Evolutionary conservation across 2,797 vertebrate species (phyloP), one percentile per base, ranked within the genome.

Genomic region (Adrianichthys oophorus): DNA sequence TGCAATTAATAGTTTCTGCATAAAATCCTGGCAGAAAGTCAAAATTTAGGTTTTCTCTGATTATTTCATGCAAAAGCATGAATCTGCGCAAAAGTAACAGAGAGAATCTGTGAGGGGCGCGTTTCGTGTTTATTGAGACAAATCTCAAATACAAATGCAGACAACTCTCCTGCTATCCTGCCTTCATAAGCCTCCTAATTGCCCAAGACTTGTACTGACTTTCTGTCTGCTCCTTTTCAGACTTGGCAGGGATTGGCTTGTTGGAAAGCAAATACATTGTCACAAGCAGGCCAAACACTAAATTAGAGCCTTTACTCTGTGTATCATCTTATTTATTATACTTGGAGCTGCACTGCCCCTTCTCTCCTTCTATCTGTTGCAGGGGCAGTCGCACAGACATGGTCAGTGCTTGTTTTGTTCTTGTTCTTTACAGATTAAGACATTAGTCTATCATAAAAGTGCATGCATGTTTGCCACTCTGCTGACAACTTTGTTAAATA

Each of bases 221-320:
- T n/a, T 53, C 23, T 79, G n/a, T 48, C 55, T 63, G 62, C 65
- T 62, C 48, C 48, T 12, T 6, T 69, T 61, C 69, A 49, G 56
- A 57, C 64, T 86, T 89, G 91, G 89, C 89, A 90, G 51, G 59
- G 70, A 46, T 52, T 7, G 5, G 59, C 71, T 79, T 70, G 56
- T 76, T 79, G 75, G 78, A 89, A 91, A 91, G 88, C 44, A 72
- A 91, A 94, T 91, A 91, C 76, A 53, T 7, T 79, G 58, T 67
- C 49, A 84, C 64, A 84, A 82, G 88, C 48, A 63, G 86, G 94
- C 90, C 86, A 92, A 91, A 26, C 72, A 92, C 95, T 91, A 95
- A 95, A 93, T 97, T 94, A 94, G 94, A 94, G 91, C 86, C 72
- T 90, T 78, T 74, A 66, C 78, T 55, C 70, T 10, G 56, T 79